Percentiles rank a stretch among this genome's conserved stretches.
Evolutionary conservation across 1,140 invertebrate species (phyloP).

Genomic region (Sycobia sp.): DNA sequence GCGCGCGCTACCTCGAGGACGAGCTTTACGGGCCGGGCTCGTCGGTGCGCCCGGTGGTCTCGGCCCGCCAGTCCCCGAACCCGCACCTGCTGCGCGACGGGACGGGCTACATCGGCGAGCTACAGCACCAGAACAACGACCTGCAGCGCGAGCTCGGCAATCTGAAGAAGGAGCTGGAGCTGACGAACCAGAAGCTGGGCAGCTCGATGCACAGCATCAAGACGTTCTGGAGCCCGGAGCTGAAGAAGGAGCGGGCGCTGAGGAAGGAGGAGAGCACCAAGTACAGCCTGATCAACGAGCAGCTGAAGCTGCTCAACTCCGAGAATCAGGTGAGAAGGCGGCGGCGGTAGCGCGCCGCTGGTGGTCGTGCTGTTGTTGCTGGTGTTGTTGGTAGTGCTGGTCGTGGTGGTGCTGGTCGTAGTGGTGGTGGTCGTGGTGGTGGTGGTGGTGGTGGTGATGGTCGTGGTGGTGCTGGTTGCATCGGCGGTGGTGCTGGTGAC

Average conservation of each 20-base stretch:
- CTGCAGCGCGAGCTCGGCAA: constrained; percentile 95
- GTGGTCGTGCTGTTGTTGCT: too few relatives aligned
- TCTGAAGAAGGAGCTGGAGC: constrained; percentile 93
- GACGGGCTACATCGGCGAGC: constrained; percentile 81
- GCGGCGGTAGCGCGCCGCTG: too few relatives aligned
- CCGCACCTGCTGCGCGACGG: constrained; percentile 60
- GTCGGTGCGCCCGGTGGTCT: constrained; percentile 65
- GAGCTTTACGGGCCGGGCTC: constrained; percentile 66
- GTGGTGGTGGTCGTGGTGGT: too few relatives aligned
- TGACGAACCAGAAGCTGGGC: constrained; percentile 96
- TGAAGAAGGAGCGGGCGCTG: constrained; percentile 96
- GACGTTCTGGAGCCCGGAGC: constrained; percentile 99
- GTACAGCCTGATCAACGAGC: constrained; percentile 95
- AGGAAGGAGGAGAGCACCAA: constrained; percentile 98
- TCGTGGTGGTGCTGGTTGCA: too few relatives aligned
- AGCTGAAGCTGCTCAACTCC: constrained; percentile 93
- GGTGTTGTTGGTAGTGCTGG: too few relatives aligned
- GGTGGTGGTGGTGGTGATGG: too few relatives aligned
- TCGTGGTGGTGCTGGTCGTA: too few relatives aligned
- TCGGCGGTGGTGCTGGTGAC: too few relatives aligned
- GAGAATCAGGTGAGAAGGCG: constrained; percentile 88
- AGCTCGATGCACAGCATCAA: constrained; percentile 99
- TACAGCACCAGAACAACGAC: constrained; percentile 94
- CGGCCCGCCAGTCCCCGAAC: constrained; percentile 73
- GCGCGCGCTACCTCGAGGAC: constrained; percentile 72